A percentile compares a stretch with the other conserved stretches of the same genome.
Conservation (phyloP, 2,113 vertebrate species). For the Corynorhinus townsendii region DNA sequence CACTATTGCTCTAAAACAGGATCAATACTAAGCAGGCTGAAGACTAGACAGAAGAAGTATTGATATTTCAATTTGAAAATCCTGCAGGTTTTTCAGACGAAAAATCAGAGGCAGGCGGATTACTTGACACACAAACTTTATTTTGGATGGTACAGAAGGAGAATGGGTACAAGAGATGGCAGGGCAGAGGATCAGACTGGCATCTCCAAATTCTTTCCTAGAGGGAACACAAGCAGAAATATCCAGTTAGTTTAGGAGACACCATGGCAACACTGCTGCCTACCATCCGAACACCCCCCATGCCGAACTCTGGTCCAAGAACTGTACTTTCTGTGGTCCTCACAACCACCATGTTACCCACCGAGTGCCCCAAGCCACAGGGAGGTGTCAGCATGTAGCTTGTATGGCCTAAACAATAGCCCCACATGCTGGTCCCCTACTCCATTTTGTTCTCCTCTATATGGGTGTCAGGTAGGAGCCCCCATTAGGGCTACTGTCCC, state of each 20-base stretch:
- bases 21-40: background rate
- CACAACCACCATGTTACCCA: background rate
- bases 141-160: background rate
- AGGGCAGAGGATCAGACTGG: background rate
- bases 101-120: conserved; percentile 50
- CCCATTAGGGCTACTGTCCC: background rate
- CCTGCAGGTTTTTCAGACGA: conserved; percentile 48
- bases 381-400: background rate
- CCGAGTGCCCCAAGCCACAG: background rate
- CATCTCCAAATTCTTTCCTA: conserved; percentile 35
- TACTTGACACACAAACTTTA: conserved; percentile 47
- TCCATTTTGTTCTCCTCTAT: background rate
- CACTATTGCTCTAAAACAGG: background rate
- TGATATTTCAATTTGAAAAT: conserved; percentile 9
- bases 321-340: background rate
- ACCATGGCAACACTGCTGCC: background rate
- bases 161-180: background rate
- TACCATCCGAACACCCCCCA: background rate
- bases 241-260: background rate
- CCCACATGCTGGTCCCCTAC: background rate
- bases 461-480: too few species aligned
- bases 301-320: background rate
- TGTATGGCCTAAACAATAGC: background rate
- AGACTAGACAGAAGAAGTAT: background rate
- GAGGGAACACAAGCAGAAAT: conserved; percentile 41